Evolutionary conservation across 2,888 invertebrate genomes (phyloP), one percentile per base, ranked within the genome.

Genomic region (Nomada fucata): DNA sequence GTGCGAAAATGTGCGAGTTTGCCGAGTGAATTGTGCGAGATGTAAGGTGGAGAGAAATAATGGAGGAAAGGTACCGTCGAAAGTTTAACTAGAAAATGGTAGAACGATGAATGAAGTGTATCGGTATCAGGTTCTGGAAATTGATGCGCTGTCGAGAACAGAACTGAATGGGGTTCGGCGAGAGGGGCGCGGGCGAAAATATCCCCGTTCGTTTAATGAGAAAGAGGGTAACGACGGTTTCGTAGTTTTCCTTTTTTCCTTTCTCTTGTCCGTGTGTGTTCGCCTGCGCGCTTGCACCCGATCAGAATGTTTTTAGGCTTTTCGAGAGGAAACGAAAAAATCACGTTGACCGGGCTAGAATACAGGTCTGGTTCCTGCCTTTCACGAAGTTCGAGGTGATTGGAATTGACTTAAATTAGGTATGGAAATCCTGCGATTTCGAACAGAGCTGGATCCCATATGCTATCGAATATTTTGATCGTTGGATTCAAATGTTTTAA

Each of bases 151-250:
- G 82, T 84, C 84, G 76, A 72, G 85, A 90, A 89, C 86, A 88
- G 89, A 89, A 89, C 87, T 88, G 88, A 89, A 82, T 89, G 89
- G 88, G 79, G 78, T 86, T 88, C 80, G 81, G 85, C 74, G 74
- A 83, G 78, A 83, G 53, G 81, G 76, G 52, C 73, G 68, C 61
- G 74, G 50, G 23, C 57, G 60, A 47, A 20, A 59, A 59, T 77
- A 47, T 29, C 50, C 44, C 23, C 65, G 57, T 47, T 70, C 63
- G 55, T 63, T 60, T n/a, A 42, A 65, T 42, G 72, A 36, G 73
- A 59, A 55, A 65, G 73, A 59, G 55, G 60, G 23, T 13, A 69
- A 57, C 18, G 23, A 50, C 60, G 36, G 20, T 64, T 64, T n/a
- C 29, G 1, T 44, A 68, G 55, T 20, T 60, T 29, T 4, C 26